Evolutionary conservation across 2,888 invertebrate genomes (phyloP).

Genomic region (Hedya salicella): DNA sequence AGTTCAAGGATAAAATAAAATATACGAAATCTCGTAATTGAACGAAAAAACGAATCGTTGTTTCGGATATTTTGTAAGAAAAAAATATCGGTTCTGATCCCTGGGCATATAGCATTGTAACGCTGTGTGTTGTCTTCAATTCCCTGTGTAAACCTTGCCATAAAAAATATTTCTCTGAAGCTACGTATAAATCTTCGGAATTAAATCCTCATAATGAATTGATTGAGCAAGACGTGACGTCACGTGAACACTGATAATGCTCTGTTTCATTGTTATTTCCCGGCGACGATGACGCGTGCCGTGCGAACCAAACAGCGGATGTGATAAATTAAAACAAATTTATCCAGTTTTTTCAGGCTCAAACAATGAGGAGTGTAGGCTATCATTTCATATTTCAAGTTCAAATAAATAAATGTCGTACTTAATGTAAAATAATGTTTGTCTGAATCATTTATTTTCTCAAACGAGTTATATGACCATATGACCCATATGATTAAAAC

Average conservation of each 20-base stretch:
- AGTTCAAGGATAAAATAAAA: too few relatives aligned
- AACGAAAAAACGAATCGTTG: too few relatives aligned
- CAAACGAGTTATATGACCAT: neutral
- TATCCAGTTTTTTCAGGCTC: slow-evolving; percentile 25
- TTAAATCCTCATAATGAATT: neutral
- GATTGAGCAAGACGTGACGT: slow-evolving; percentile 3
- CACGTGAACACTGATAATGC: slow-evolving; percentile 3
- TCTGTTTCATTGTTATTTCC: slow-evolving; percentile 32
- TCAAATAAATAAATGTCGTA: neutral
- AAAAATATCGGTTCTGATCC: too few relatives aligned
- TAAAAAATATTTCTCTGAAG: too few relatives aligned
- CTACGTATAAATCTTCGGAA: neutral
- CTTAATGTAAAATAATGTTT: neutral
- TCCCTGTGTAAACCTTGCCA: too few relatives aligned
- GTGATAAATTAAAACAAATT: slow-evolving; percentile 40
- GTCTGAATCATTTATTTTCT: neutral
- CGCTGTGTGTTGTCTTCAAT: too few relatives aligned
- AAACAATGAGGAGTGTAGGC: slow-evolving; percentile 22
- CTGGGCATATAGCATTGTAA: too few relatives aligned
- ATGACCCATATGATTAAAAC: neutral
- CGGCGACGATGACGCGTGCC: slow-evolving; percentile 34
- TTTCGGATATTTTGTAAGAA: too few relatives aligned
- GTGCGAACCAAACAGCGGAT: slow-evolving; percentile 36
- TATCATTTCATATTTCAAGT: neutral
- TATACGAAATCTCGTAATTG: too few relatives aligned